phyloP scores from a whole-genome alignment of 2,113 vertebrate species.

The Columba janthina region DNA sequence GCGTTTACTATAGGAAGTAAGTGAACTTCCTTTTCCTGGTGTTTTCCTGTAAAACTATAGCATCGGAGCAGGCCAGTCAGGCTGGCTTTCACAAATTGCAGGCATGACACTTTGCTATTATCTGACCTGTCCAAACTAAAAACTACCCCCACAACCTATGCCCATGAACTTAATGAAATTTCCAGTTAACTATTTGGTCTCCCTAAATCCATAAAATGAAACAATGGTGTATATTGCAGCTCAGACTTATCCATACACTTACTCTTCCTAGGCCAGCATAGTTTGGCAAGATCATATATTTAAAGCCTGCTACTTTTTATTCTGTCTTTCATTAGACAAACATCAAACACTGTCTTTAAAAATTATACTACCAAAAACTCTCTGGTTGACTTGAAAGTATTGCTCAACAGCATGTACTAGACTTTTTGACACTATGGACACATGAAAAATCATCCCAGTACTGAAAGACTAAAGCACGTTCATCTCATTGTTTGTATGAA shows the following conservation, averaged over 20 bases:
- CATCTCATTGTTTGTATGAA: background rate
- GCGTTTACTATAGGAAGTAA: background rate
- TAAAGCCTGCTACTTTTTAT: background rate
- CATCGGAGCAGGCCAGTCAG: background rate
- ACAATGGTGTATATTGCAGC: background rate
- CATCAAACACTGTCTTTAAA: background rate
- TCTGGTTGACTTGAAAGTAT: background rate
- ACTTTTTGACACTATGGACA: background rate
- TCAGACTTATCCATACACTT: accelerated
- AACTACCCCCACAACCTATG: background rate
- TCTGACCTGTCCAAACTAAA: background rate
- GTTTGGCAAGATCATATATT: background rate
- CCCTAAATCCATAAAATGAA: background rate
- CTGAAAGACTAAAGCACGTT: background rate
- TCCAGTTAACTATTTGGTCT: background rate
- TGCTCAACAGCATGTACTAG: background rate
- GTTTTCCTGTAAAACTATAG: background rate
- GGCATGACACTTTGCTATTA: background rate
- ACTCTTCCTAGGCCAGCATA: background rate
- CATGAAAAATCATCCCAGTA: background rate
- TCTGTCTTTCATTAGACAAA: background rate
- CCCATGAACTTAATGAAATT: background rate
- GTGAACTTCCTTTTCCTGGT: background rate
- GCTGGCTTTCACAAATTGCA: background rate
- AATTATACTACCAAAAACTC: background rate